Percentiles rank a stretch among this genome's conserved stretches.
phyloP scores from a whole-genome alignment of 2,888 invertebrate species.

The Chrysodeixis includens region DNA sequence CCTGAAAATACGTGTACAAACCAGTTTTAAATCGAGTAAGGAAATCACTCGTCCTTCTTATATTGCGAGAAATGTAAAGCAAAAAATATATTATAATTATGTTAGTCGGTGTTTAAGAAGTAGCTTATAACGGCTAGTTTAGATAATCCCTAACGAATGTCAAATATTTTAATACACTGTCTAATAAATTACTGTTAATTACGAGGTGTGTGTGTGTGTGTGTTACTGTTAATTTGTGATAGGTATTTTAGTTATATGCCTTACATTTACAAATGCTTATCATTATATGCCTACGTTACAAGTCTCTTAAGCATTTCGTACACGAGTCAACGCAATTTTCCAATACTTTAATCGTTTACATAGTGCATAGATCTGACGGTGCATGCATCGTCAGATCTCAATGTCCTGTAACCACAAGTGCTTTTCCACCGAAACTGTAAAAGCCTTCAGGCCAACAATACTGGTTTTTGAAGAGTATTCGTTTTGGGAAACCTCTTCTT shows the following conservation, averaged over 20 bases:
- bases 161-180: not conserved
- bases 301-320: too few species aligned
- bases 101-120: not conserved
- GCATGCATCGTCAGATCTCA: too few species aligned
- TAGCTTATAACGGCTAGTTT: not conserved
- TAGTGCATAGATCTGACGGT: too few species aligned
- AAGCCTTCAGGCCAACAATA: too few species aligned
- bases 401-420: too few species aligned
- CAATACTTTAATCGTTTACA: too few species aligned
- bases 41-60: conserved; percentile 10
- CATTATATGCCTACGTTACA: too few species aligned
- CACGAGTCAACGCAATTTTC: too few species aligned
- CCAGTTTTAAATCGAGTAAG: not conserved
- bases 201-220: not conserved
- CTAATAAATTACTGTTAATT: not conserved
- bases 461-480: too few species aligned
- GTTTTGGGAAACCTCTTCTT: too few species aligned
- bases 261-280: too few species aligned
- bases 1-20: conserved; percentile 6
- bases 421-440: too few species aligned
- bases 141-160: conserved; percentile 7
- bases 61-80: not conserved
- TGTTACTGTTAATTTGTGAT: not conserved
- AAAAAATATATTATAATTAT: conserved; percentile 5
- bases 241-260: not conserved